Evolutionary conservation across 2,888 invertebrate species (phyloP).

Genomic region (Metalampra italica): DNA sequence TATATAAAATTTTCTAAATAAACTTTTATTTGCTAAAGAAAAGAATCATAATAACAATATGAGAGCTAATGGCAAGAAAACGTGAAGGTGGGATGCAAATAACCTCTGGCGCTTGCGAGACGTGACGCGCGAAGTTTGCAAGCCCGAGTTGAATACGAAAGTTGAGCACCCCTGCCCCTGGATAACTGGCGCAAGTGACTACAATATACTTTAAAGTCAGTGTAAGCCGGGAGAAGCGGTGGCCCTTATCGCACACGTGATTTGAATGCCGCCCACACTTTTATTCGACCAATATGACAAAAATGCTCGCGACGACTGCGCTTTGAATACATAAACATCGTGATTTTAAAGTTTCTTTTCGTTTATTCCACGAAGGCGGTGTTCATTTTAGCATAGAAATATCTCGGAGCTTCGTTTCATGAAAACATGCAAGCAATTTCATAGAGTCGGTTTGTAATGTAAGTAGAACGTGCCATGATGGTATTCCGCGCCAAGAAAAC

Average conservation of each 20-base stretch:
- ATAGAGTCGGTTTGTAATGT: neutral
- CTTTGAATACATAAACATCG: slow-evolving; percentile 52
- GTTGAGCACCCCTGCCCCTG: slow-evolving; percentile 36
- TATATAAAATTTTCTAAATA: slow-evolving; percentile 10
- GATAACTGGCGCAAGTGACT: slow-evolving; percentile 49
- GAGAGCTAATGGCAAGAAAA: slow-evolving; percentile 52
- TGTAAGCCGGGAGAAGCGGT: slow-evolving; percentile 52
- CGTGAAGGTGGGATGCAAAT: slow-evolving; percentile 65
- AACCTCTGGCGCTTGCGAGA: slow-evolving; percentile 46
- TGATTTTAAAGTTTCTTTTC: slow-evolving; percentile 30
- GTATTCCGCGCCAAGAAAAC: slow-evolving; percentile 6
- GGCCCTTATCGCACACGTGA: slow-evolving; percentile 64
- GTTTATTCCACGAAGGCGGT: slow-evolving; percentile 5
- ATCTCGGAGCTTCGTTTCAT: slow-evolving; percentile 1
- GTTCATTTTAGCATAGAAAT: slow-evolving; percentile 7
- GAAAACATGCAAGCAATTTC: neutral
- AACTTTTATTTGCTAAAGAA: slow-evolving; percentile 9
- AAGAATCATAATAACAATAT: slow-evolving; percentile 48
- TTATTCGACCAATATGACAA: slow-evolving; percentile 62
- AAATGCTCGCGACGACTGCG: slow-evolving; percentile 58
- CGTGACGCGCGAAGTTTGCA: slow-evolving; percentile 55
- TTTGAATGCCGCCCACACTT: slow-evolving; percentile 50
- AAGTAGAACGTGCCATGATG: neutral
- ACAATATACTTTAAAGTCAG: slow-evolving; percentile 62
- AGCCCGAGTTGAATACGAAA: slow-evolving; percentile 58